phyloP scores from a whole-genome alignment of 2,797 vertebrate species.

The Tympanoctomys barrerae region DNA sequence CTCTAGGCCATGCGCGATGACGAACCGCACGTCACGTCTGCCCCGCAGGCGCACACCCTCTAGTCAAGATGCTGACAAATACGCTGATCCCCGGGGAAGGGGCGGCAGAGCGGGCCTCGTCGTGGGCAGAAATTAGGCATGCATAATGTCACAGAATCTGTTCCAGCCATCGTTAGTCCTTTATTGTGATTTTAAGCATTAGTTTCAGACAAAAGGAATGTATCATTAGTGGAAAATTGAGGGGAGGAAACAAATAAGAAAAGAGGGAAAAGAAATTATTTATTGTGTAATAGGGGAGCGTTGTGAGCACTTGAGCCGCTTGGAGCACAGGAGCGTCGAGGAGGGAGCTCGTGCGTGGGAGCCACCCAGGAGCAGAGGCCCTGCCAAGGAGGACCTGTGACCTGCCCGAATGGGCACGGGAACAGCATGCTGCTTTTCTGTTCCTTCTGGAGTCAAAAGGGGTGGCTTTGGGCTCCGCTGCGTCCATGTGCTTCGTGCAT shows the following conservation, averaged over 20 bases:
- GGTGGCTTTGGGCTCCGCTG: neutral
- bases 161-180: neutral
- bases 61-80: conserved; percentile 60
- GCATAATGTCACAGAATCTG: neutral
- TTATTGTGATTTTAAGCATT: conserved; percentile 32
- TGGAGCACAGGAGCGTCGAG: neutral
- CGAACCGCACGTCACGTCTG: neutral
- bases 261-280: neutral
- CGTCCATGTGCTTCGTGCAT: neutral
- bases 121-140: neutral
- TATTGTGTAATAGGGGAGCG: neutral
- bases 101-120: neutral
- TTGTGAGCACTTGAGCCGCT: neutral
- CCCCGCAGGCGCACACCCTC: neutral
- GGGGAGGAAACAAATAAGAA: conserved; percentile 17
- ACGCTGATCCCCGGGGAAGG: neutral
- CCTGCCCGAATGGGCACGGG: neutral
- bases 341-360: neutral
- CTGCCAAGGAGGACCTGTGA: neutral
- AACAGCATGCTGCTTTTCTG: neutral
- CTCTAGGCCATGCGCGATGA: conserved; percentile 31
- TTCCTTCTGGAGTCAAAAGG: neutral
- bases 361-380: neutral
- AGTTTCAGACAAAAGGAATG: conserved; percentile 47
- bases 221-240: neutral